Evolutionary conservation across 1,140 invertebrate species (phyloP), one percentile per base, ranked within the genome.

Genomic region (Procambarus virginalis): DNA sequence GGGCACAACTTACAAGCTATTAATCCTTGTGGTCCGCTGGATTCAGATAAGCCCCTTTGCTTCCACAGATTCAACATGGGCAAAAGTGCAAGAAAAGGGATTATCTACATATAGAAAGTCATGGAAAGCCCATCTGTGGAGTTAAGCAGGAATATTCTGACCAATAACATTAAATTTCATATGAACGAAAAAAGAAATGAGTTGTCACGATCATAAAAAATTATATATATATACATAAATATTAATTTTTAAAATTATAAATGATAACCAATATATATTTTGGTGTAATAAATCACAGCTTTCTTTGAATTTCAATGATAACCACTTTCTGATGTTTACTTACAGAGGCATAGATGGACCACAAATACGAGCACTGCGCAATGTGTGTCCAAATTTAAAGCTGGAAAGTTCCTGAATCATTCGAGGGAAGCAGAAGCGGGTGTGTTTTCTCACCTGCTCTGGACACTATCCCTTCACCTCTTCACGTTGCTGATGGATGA

Each of bases 1-100:
- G 55, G 45, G n/a, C 68, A 49, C 46, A 70, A 73, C 84, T 86
- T 86, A 86, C 84, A 78, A 78, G 84, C 84, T 86, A 86, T n/a
- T 60, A 64, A 78, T 86, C 34, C 22, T 60, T 73, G 55, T 86
- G 84, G 84, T 86, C 84, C 84, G 84, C 84, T 86, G 84, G 46
- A 81, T 55, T 58, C 55, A 58, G 55, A 22, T 55, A 58, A 34
- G 10, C 58, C 70, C 58, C 49, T 58, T 60, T 49, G 70, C 8
- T 34, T 48, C 68, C 68, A 22, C 73, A n/a, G 68, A 20, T 48
- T 22, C 51, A 76, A 1, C 34, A 34, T 12, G 84, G 84, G 73
- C 84, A 60, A 76, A 51, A 58, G 83, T 58, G 84, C 45, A 46
- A 78, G 22, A 34, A 86, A 46, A 34, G 34, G 51, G 17, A 77